A percentile compares a stretch with the other conserved stretches of the same genome.
phyloP scores from a whole-genome alignment of 2,888 invertebrate species.

The Ernsta delagoae region DNA sequence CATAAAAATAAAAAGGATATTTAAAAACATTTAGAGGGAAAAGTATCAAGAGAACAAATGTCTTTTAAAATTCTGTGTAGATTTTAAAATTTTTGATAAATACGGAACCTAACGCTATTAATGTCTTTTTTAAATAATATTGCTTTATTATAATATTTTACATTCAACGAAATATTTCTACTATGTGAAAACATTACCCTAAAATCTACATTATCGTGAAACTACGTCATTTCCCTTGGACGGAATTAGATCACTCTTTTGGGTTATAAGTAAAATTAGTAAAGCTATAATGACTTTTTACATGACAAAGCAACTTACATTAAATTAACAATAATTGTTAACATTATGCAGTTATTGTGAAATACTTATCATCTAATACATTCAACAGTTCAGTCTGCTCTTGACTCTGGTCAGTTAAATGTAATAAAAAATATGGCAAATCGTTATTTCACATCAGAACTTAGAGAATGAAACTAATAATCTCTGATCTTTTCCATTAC shows the following conservation, averaged over 20 bases:
- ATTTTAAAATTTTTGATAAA: no score
- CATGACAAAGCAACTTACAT: slow-evolving; percentile 65
- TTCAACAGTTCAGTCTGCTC: slow-evolving; percentile 72
- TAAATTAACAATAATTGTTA: slow-evolving; percentile 63
- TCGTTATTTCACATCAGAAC: slow-evolving; percentile 33
- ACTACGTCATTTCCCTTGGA: slow-evolving; percentile 39
- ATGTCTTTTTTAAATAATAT: no score
- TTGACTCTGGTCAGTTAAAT: slow-evolving; percentile 64
- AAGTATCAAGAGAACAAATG: no score
- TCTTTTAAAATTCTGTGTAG: no score
- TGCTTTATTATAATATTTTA: neutral
- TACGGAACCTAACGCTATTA: no score
- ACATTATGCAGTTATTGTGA: slow-evolving; percentile 60
- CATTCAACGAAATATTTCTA: neutral
- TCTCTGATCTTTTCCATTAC: slow-evolving; percentile 78
- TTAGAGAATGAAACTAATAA: slow-evolving; percentile 58
- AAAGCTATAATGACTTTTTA: slow-evolving; percentile 81
- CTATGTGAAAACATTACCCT: neutral
- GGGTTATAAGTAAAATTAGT: slow-evolving; percentile 69
- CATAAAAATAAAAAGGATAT: no score
- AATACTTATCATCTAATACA: slow-evolving; percentile 64
- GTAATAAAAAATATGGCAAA: slow-evolving; percentile 50
- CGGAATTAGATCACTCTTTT: slow-evolving; percentile 48
- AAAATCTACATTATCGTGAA: slow-evolving; percentile 17
- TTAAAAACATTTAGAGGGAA: no score